Base-by-base conservation (phyloP, 2,888 invertebrate species). In the Volucella bombylans region DNA sequence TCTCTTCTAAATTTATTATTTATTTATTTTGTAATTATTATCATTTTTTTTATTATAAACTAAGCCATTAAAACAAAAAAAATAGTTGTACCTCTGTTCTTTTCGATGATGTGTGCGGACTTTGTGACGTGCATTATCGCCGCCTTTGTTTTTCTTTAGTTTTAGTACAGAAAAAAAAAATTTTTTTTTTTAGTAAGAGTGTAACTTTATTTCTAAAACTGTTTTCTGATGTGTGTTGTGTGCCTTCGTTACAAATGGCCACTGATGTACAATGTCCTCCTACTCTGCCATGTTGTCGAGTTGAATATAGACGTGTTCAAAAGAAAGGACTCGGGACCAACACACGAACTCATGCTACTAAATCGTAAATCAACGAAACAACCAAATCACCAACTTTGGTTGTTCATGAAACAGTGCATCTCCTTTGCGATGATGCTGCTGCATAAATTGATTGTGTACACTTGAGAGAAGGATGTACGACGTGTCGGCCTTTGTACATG, bases 141-240 rank as follows among this genome's bases (percentile, higher is more conserved):
- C 6, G 31, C 72, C 72, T 85, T 77, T 82, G 82, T 80, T 83
- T 85, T 85, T 85, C 81, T 85, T 85, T 85, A 85, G 85, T 85
- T 85, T 81, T 81, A 85, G 68, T 77, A 31, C 31, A 31, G 31
- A 31, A 31, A 31, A 31, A 31, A 31, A 47, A 77, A 77, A 76
- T 2, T 31, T 31, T 31, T 31, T 31, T 31, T 31, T 68, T 85
- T 81, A 76, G 76, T 85, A 85, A 81, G 67, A 80, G 31, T 80
- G 80, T 80, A 80, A 83, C 80, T 83, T 80, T 80, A 67, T 80
- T 83, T 83, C 83, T 85, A 85, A 80, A 81, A 85, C 81, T 81
- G 80, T 72, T 80, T 80, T 81, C n/a, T 71, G 64, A 71, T 76
- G 80, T 81, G 76, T 71, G 85, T 85, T 85, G 85, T 85, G 76